Evolutionary conservation across 1,140 invertebrate genomes (phyloP), one percentile per base, ranked within the genome.

Genomic region (Hylyphantes graminicola): DNA sequence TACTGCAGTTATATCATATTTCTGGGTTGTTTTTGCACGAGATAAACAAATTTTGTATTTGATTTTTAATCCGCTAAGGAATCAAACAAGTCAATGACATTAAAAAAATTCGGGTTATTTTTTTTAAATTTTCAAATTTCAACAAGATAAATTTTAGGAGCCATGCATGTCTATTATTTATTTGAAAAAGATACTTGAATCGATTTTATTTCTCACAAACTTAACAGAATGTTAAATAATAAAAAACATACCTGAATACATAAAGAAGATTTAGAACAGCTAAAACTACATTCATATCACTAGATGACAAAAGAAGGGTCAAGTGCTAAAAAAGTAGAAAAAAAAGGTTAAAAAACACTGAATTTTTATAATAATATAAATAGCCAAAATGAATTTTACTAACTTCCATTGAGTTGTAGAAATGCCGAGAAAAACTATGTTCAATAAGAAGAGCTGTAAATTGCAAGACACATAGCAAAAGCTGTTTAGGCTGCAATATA

Each of bases 401-500:
- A 70, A 87, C 87, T 63, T 97, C 96, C 93, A 97, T 96, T 59
- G 95, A 96, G 90, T 95, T 96, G 91, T 97, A 97, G 85, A 96
- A 90, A 90, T 97, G 95, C 79, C 96, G 92, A 12, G 95, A 96
- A 89, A 96, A 97, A 86, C 95, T 96, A 90, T 97, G 95, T 90
- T 97, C 96, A 87, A 97, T 96, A 54, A 97, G 90, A 74, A 96
- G 89, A 15, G 95, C 95, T 80, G 96, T 96, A 88, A 97, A 96
- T 86, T 94, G 93, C 13, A 96, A 91, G 74, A 96, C 93, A 90
- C 93, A 93, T 83, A 96, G 91, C 86, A 96, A 90, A 81, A 96
- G 89, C 83, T 93, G 93, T 90, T 95, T 94, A 87, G 94, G 92
- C 93, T 95, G 73, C 72, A 83, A 63, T 50, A 85, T 86, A 85